phyloP scores from a whole-genome alignment of 37 sponge, comb jelly and placozoan species.

The Cliona cf. orientalis region DNA sequence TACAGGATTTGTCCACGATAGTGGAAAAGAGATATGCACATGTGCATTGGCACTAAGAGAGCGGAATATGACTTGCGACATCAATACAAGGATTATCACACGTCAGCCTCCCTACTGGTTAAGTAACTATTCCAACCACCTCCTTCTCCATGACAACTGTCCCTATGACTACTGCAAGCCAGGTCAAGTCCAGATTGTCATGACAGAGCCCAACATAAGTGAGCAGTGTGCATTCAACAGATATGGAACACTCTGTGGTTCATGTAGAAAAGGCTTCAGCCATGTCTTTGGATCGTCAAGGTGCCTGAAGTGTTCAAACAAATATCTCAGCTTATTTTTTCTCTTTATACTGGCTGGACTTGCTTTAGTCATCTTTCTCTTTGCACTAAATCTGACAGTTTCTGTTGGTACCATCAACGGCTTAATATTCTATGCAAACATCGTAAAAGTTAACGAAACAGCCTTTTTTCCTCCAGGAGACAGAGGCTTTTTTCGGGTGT shows the following conservation, averaged over 20 bases:
- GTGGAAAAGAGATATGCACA: neutral
- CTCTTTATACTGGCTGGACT: constrained; percentile 6
- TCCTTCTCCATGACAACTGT: constrained; percentile 3
- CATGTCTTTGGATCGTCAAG: constrained; percentile 4
- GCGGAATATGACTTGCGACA: neutral
- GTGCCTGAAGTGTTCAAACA: neutral
- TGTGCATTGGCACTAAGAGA: neutral
- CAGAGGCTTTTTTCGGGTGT: neutral
- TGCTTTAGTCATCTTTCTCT: neutral
- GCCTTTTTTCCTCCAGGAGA: neutral
- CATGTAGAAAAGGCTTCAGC: constrained; percentile 1
- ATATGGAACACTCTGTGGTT: neutral
- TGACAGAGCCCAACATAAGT: neutral
- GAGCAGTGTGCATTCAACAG: neutral
- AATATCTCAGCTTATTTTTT: neutral
- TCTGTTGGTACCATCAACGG: no score
- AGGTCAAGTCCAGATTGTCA: neutral
- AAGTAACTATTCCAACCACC: neutral
- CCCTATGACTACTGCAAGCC: constrained; percentile 20
- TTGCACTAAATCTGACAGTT: neutral
- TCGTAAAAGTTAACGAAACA: neutral
- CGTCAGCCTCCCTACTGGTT: neutral
- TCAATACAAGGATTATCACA: neutral
- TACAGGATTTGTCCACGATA: no score
- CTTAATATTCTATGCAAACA: neutral